phyloP scores from a whole-genome alignment of 2,888 invertebrate species.

The Conomelus anceps region DNA sequence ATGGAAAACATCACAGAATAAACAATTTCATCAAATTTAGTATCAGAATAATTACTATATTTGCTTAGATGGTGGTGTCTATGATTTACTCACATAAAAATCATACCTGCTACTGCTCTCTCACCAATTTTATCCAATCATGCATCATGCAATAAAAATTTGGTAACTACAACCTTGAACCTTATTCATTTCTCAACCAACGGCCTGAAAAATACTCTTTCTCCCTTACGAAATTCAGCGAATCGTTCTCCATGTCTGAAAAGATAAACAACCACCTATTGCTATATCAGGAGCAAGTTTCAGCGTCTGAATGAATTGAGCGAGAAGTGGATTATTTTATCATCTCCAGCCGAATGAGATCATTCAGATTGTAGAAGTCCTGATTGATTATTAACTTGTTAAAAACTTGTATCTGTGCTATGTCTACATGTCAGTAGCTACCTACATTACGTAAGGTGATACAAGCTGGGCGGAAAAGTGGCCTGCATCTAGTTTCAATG shows the following conservation, averaged over 20 bases:
- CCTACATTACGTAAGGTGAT: background rate
- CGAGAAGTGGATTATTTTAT: background rate
- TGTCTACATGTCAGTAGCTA: background rate
- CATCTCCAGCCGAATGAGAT: background rate
- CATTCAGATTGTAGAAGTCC: background rate
- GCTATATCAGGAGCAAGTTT: background rate
- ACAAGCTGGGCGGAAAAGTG: background rate
- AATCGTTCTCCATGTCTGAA: background rate
- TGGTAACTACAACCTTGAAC: background rate
- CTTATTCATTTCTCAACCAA: background rate
- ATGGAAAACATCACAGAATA: no score
- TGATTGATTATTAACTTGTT: background rate
- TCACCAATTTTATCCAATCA: background rate
- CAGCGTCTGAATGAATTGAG: background rate
- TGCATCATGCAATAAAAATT: background rate
- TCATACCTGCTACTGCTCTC: background rate
- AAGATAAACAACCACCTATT: background rate
- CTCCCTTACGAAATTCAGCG: background rate
- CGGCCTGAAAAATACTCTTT: background rate
- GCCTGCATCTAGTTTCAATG: background rate
- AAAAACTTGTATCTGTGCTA: background rate
- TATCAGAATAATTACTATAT: no score
- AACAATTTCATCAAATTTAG: no score
- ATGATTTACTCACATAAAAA: background rate
- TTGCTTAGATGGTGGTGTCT: background rate